Evolutionary conservation across 2,113 vertebrate species (phyloP), one percentile per base, ranked within the genome.

Genomic region (Cyanocitta stelleri): DNA sequence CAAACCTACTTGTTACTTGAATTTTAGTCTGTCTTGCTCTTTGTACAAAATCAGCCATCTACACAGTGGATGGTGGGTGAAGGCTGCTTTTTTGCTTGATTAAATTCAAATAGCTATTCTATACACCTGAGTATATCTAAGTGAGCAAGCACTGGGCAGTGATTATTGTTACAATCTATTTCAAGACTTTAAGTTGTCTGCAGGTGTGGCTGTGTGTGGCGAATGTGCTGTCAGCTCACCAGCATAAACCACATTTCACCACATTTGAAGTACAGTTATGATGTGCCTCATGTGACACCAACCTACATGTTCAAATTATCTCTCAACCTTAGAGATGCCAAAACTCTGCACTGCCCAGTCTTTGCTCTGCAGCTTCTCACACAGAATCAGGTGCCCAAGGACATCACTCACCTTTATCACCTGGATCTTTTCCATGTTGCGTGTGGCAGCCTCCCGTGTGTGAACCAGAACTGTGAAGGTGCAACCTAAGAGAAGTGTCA

Each of bases 371-470:
- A 66, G 77, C 30, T 51, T 51, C 76, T 81, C 12, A 2, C 27
- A 33, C 8, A 1, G 22, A 55, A 6, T 11, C 33, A 44, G 29
- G 41, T 20, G 30, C 39, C 37, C 55, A 49, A 32, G 51, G 49
- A 1, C 11, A 7, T 7, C 7, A 10, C 97, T 97, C 93, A 99
- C 99, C 98, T 99, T 99, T 94, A 99, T 99, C 93, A 99, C 99
- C 96, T 99, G 99, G 96, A 99, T 99, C 96, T 99, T 99, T 86
- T 99, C 99, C 99, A 99, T 99, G 95, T 99, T 99, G 29, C 99
- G 98, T 8, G 99, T 99, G 62, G 99, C 99, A 26, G 99, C 99
- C 94, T 99, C 99, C 95, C 99, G 98, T 0, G 99, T 99, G 88
- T 99, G 99, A n/a, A 99, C 99, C n/a, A 99, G 96, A 24, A 99